Base-by-base conservation (phyloP, 2,113 vertebrate genomes). In the Stictonetta naevosa region DNA sequence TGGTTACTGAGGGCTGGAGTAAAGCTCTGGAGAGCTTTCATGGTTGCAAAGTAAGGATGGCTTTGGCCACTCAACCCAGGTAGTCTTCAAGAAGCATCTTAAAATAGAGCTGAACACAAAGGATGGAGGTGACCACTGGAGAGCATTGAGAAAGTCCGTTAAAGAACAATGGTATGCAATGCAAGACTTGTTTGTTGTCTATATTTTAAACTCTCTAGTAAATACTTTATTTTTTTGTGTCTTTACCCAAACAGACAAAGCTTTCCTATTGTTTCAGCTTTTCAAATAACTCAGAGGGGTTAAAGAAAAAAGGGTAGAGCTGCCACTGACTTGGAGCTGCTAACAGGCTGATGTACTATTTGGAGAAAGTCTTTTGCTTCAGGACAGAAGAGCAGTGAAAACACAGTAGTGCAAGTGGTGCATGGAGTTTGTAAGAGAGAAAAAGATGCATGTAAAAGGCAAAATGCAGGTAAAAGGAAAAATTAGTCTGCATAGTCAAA, bases 71-170 rank as follows among this genome's bases (percentile, higher is more conserved):
- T n/a, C 23, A 21, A 25, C 38, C 33, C 58, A 26, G 17, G 28
- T 29, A 31, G 38, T 31, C 72, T 74, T 75, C 14, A 75, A 40
- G 29, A 29, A 29, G 8, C 42, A 19, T 74, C 40, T 17, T 33
- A 33, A 56, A n/a, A 56, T 42, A 58, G 14, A 34, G 53, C 33
- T 13, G 17, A 42, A 9, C 13, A 13, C 13, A 16, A n/a, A 14
- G 73, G 22, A 28, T 76, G 55, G 73, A 44, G 55, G 16, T 28
- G 4, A 28, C 4, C 58, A 69, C 59, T 36, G 33, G 68, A 53
- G 11, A 8, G 7, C 1, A 0, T 1, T 20, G n/a, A 59, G 64
- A 36, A 40, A 26, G 2, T 1, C 5, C 4, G 56, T 83, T 33
- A 56, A 10, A 58, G 19, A 33, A 12, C 15, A 1, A 11, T 6